Evolutionary conservation across 1,140 invertebrate species (phyloP), one percentile per base, ranked within the genome.

Genomic region (Diachasmimorpha longicaudata): DNA sequence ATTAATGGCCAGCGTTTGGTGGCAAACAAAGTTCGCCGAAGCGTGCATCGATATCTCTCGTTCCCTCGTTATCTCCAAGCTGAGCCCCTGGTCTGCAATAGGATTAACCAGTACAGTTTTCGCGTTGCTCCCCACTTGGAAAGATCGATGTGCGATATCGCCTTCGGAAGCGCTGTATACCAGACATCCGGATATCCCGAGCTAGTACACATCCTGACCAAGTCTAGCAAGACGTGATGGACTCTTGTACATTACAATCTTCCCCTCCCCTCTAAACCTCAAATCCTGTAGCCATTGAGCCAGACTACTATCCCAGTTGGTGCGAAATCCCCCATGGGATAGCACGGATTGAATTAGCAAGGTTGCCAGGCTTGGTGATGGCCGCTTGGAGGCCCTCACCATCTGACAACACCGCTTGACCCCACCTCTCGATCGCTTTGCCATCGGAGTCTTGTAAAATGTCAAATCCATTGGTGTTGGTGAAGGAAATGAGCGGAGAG

Each of bases 291-390:
- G 19, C 58, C 58, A 31, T 63, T 25, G 58, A 63, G 31, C 58
- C 58, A 31, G 6, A 25, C 58, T 25, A 25, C 58, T 25, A 63
- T 63, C 58, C 58, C 19, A 21, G 21, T 52, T n/a, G 14, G 39
- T 11, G 16, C 13, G 36, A 13, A 52, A 70, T 48, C 19, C 21
- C 69, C 16, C 69, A 16, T 11, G 39, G 67, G 69, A 31, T 5
- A 48, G 36, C 42, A 48, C n/a, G 14, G 69, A 70, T 70, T 70
- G 69, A 70, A 70, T 70, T 70, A 70, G 69, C 69, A 48, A 31
- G 69, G 69, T 70, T 44, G 69, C 69, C 69, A 52, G 5, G 25
- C 2, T 5, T 21, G 68, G 69, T 70, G 39, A 52, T 70, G 42
- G 69, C 16, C 14, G 39, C n/a, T 48, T n/a, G 21, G 69, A 13